These are phyloP conservation scores for Saccostrea glomerata DNA, from an alignment of 1,140 invertebrate genomes.

Conservation along the genomic window DNA sequence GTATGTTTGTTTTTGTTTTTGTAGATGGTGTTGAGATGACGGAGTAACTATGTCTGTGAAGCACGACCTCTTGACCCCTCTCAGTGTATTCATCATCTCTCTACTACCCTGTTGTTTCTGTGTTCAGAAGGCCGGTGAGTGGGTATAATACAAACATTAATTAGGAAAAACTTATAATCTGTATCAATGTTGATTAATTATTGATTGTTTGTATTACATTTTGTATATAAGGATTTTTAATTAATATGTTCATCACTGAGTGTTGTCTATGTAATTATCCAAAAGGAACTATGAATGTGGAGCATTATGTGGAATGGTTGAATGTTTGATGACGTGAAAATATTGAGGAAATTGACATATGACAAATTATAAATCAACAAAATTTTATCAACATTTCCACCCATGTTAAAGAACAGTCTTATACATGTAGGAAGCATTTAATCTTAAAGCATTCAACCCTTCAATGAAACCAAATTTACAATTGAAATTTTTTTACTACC, in stretches of 20 bases:
- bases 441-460: not conserved
- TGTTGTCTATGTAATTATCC: too few species aligned
- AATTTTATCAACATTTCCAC: too few species aligned
- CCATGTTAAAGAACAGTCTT: not conserved
- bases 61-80: not conserved
- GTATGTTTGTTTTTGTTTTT: not conserved
- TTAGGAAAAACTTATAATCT: too few species aligned
- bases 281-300: too few species aligned
- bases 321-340: too few species aligned
- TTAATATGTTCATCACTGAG: too few species aligned
- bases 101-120: not conserved
- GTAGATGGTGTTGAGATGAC: conserved; percentile 22
- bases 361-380: too few species aligned
- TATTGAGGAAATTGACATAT: too few species aligned
- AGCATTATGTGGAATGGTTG: too few species aligned
- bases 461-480: not conserved
- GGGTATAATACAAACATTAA: not conserved
- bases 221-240: too few species aligned
- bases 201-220: too few species aligned
- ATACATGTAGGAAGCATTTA: not conserved
- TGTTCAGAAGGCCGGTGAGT: conserved; percentile 20
- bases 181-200: too few species aligned
- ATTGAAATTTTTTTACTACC: not conserved
- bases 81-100: not conserved
- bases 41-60: not conserved